Conservation (phyloP, 2,113 vertebrate genomes). For the Ammodytes dubius region DNA sequence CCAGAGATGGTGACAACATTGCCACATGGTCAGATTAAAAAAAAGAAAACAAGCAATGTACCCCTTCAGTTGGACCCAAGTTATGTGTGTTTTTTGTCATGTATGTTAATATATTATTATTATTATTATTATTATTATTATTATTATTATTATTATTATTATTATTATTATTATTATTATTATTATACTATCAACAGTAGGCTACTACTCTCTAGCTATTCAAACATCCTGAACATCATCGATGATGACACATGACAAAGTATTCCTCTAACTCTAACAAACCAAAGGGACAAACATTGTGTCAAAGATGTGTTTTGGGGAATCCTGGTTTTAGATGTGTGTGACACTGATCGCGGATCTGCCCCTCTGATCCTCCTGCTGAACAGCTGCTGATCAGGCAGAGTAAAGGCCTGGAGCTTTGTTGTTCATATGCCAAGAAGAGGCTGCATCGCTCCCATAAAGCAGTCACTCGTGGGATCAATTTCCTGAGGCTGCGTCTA, state of each 20-base stretch:
- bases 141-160: too few species aligned
- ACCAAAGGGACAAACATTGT: neutral
- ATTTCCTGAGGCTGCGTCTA: constrained; percentile 7
- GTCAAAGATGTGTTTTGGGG: neutral
- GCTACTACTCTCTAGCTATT: neutral
- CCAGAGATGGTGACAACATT: neutral
- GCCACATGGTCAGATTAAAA: neutral
- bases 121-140: too few species aligned
- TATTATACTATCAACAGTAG: too few species aligned
- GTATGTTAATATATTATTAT: too few species aligned
- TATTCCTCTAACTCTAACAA: neutral
- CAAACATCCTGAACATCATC: neutral
- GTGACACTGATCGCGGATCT: neutral
- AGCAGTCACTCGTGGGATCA: constrained; percentile 15
- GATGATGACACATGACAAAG: neutral
- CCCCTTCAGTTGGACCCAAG: neutral
- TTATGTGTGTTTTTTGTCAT: neutral
- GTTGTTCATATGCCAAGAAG: constrained; percentile 5
- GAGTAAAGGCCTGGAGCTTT: neutral
- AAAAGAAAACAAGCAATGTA: neutral
- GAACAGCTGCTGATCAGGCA: constrained; percentile 15
- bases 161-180: too few species aligned
- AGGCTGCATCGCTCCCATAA: constrained; percentile 17
- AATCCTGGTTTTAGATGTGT: constrained; percentile 13
- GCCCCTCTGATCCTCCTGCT: neutral